Conservation (phyloP, 2,113 vertebrate species). For the Grammomys dolichurus region DNA sequence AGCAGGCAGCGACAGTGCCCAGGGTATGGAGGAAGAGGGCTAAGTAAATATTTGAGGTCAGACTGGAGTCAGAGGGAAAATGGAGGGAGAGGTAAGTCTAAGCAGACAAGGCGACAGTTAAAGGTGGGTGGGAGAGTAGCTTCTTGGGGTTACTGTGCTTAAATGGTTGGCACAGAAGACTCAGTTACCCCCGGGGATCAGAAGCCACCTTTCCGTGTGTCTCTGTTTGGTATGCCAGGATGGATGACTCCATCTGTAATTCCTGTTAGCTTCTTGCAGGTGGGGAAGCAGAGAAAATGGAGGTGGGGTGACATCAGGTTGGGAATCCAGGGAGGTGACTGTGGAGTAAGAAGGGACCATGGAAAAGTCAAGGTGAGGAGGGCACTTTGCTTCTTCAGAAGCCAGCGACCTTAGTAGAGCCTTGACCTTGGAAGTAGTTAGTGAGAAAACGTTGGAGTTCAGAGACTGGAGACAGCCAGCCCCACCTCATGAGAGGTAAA, state of each 20-base stretch:
- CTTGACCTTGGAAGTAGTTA: neutral
- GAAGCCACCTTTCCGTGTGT: neutral
- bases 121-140: neutral
- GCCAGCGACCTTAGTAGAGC: rapidly evolving
- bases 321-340: too few relatives aligned
- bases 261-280: neutral
- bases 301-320: neutral
- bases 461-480: too few relatives aligned
- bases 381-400: neutral
- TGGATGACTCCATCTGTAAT: neutral
- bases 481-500: neutral
- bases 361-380: neutral
- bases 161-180: too few relatives aligned
- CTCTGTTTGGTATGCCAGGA: neutral
- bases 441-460: too few relatives aligned
- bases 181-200: neutral
- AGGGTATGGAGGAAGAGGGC: neutral
- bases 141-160: neutral
- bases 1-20: neutral
- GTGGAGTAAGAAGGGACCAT: neutral
- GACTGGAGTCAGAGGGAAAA: neutral
- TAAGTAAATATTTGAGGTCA: neutral
- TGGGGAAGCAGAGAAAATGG: neutral
- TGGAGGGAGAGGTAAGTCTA: neutral
- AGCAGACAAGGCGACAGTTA: neutral